These are phyloP conservation scores for Noctua comes DNA, from an alignment of 2,888 invertebrate species.

Conservation along the genomic window DNA sequence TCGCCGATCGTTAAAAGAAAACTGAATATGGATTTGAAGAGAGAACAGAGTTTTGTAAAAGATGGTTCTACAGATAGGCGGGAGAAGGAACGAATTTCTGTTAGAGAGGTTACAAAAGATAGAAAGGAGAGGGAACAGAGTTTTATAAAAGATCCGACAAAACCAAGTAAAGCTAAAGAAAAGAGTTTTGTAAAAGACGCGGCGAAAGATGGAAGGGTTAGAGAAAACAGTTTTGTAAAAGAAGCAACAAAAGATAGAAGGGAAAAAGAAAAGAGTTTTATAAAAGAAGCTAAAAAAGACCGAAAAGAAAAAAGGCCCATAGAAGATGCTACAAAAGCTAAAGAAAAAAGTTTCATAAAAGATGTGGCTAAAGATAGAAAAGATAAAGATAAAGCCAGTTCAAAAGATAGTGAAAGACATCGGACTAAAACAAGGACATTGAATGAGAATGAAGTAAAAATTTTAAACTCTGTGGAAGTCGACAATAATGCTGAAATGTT, in stretches of 20 bases:
- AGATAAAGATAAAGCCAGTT: constrained; percentile 45
- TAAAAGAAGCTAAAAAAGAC: constrained; percentile 49
- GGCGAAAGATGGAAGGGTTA: constrained; percentile 42
- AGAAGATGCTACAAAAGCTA: constrained; percentile 37
- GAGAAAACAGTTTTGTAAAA: constrained; percentile 48
- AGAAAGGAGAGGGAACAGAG: constrained; percentile 51
- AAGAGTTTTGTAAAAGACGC: constrained; percentile 36
- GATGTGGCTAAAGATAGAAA: constrained; percentile 48
- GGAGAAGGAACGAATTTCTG: constrained; percentile 7
- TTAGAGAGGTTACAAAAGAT: constrained; percentile 8
- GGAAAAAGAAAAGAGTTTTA: constrained; percentile 32
- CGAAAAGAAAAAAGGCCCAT: constrained; percentile 49
- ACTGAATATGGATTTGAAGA: constrained; percentile 63
- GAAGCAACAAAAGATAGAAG: constrained; percentile 46
- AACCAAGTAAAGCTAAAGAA: constrained; percentile 4
- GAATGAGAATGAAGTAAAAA: constrained; percentile 84
- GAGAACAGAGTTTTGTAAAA: constrained; percentile 53
- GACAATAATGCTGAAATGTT: constrained; percentile 84
- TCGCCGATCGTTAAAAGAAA: constrained; percentile 80
- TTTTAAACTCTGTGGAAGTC: constrained; percentile 76
- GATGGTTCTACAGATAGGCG: constrained; percentile 14
- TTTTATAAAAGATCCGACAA: constrained; percentile 29
- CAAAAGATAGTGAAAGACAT: constrained; percentile 70
- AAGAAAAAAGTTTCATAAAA: constrained; percentile 44
- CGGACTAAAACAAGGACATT: constrained; percentile 85